Conservation (phyloP, 2,797 vertebrate species). For the Alexandromys oeconomus region DNA sequence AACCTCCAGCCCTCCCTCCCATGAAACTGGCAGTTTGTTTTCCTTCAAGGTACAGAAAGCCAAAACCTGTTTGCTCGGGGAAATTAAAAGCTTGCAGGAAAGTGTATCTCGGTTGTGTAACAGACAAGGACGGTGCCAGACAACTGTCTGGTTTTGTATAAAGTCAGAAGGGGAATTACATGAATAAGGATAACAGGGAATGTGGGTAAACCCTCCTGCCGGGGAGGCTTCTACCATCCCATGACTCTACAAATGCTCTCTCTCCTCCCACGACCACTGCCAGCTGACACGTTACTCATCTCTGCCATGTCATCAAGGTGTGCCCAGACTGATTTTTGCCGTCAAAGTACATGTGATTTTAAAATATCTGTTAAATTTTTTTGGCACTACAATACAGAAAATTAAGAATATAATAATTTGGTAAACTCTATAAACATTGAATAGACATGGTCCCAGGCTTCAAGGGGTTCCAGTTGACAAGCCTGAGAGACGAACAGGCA, state of each 20-base stretch:
- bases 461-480: neutral
- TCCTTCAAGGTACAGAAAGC: constrained; percentile 36
- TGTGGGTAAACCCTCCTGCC: constrained; percentile 82
- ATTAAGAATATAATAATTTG: neutral
- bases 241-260: constrained; percentile 78
- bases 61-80: constrained; percentile 38
- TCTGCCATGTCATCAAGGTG: constrained; percentile 86
- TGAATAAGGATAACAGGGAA: constrained; percentile 83
- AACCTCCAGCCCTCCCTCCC: neutral
- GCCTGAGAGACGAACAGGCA: neutral
- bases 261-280: constrained; percentile 10
- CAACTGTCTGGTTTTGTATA: constrained; percentile 77
- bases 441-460: neutral
- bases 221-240: constrained; percentile 70
- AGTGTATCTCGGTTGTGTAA: constrained; percentile 81
- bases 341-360: constrained; percentile 81
- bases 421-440: neutral
- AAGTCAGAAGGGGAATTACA: constrained; percentile 84
- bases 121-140: constrained; percentile 75
- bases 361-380: constrained; percentile 70
- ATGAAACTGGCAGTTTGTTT: neutral
- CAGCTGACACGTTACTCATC: constrained; percentile 84
- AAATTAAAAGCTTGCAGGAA: constrained; percentile 65
- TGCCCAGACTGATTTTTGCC: constrained; percentile 68
- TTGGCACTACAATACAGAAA: constrained; percentile 32